Evolutionary conservation across 2,113 vertebrate species (phyloP).

Genomic region (Phaethon lepturus): DNA sequence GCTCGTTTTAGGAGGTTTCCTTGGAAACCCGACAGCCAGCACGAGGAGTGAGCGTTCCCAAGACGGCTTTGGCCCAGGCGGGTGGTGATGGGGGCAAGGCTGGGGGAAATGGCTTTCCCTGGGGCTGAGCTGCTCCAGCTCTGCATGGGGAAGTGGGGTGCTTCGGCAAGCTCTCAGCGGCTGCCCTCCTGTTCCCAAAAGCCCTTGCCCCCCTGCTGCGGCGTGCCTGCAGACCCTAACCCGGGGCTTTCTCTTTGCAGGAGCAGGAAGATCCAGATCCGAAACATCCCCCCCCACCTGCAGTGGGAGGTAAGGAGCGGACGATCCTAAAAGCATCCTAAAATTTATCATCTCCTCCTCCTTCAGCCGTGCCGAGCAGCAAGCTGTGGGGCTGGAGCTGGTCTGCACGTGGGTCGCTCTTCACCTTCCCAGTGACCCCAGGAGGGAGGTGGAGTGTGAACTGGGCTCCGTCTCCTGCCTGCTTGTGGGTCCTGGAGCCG

Average conservation of each 20-base stretch:
- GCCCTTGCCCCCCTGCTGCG: neutral
- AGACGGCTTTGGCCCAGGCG: neutral
- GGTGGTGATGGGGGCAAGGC: neutral
- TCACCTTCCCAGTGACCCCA: neutral
- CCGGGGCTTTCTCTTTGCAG: conserved; percentile 74
- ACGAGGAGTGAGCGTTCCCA: neutral
- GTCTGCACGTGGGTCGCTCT: fast-evolving
- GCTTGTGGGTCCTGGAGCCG: fast-evolving
- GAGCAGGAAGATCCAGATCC: conserved; percentile 95
- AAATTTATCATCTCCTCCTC: neutral
- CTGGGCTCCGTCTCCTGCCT: neutral
- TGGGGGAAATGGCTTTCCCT: neutral
- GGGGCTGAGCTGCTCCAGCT: neutral
- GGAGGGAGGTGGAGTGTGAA: neutral
- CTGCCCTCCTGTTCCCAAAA: neutral
- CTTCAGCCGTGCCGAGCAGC: neutral
- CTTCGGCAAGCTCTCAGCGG: neutral
- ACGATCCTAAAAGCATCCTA: neutral
- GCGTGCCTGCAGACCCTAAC: neutral
- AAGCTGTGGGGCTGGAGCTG: neutral
- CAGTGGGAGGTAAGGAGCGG: conserved; percentile 91
- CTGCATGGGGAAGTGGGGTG: fast-evolving
- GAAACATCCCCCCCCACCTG: conserved; percentile 94
- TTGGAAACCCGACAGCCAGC: neutral
- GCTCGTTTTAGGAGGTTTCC: conserved; percentile 22